These are phyloP conservation scores for Actenoides hombroni DNA, from an alignment of 2,113 vertebrate genomes.

Conservation along the genomic window DNA sequence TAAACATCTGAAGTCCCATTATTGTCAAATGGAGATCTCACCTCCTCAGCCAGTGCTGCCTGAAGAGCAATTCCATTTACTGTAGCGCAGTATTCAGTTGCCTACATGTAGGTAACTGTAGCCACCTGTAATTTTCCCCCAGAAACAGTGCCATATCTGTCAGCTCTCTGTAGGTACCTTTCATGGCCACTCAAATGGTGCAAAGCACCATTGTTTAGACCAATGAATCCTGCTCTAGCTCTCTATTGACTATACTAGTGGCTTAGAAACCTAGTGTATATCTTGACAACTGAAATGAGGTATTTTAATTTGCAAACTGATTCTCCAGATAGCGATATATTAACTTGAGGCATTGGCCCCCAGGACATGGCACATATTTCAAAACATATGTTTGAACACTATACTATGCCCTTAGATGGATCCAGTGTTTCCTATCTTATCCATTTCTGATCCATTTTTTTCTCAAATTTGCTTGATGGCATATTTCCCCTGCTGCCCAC, in stretches of 20 bases:
- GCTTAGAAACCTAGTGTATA: neutral
- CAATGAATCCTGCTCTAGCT: neutral
- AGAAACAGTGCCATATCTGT: neutral
- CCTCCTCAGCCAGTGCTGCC: neutral
- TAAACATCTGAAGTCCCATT: neutral
- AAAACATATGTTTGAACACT: neutral
- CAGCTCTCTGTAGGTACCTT: neutral
- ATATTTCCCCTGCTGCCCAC: neutral
- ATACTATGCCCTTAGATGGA: neutral
- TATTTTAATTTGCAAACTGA: neutral
- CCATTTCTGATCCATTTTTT: neutral
- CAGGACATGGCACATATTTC: neutral
- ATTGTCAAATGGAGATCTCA: neutral
- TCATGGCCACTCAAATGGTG: rapidly evolving
- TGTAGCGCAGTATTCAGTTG: neutral
- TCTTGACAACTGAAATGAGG: neutral
- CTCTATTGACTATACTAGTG: neutral
- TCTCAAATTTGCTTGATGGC: neutral
- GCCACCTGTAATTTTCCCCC: neutral
- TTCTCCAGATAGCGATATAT: neutral
- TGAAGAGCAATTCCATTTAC: neutral
- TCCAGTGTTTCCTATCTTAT: neutral
- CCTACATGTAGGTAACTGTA: neutral
- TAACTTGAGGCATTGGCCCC: neutral
- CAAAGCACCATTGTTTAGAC: neutral